These are phyloP conservation scores for Stichopus chloronotus DNA, from an alignment of 35 echinoderm and acorn worm species.

Conservation along the genomic window DNA sequence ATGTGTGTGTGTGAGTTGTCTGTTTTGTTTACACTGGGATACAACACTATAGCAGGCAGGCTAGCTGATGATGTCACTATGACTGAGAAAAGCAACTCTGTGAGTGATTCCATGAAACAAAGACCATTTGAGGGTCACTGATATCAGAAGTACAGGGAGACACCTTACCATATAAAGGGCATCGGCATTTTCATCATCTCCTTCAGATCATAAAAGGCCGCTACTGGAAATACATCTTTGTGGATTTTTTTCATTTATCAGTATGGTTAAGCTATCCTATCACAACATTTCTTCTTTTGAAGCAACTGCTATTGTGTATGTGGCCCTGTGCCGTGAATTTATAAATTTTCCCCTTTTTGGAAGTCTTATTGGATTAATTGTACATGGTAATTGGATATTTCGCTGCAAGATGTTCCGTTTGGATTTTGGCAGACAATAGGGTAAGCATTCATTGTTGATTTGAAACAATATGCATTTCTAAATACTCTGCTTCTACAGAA, in stretches of 20 bases:
- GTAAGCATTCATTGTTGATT: neutral
- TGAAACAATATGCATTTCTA: too few relatives aligned
- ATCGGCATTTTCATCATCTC: neutral
- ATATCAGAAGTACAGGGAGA: conserved; percentile 18
- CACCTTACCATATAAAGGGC: conserved; percentile 12
- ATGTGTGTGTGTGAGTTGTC: neutral
- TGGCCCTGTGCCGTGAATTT: neutral
- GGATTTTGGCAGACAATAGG: neutral
- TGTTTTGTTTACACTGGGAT: neutral
- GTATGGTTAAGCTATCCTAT: neutral
- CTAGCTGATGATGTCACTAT: conserved; percentile 33
- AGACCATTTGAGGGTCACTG: conserved; percentile 1
- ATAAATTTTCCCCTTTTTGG: neutral
- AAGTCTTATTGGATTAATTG: neutral
- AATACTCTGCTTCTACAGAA: too few relatives aligned
- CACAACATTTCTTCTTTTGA: neutral
- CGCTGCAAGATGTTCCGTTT: neutral
- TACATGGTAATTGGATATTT: neutral
- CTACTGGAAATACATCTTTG: neutral
- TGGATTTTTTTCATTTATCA: neutral
- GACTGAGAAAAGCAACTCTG: neutral
- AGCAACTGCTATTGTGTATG: neutral
- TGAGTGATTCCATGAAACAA: conserved; percentile 19
- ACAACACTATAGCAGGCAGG: neutral
- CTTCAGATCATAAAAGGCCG: neutral